Evolutionary conservation across 2,113 vertebrate species (phyloP).

Genomic region (Cephalophus harveyi): DNA sequence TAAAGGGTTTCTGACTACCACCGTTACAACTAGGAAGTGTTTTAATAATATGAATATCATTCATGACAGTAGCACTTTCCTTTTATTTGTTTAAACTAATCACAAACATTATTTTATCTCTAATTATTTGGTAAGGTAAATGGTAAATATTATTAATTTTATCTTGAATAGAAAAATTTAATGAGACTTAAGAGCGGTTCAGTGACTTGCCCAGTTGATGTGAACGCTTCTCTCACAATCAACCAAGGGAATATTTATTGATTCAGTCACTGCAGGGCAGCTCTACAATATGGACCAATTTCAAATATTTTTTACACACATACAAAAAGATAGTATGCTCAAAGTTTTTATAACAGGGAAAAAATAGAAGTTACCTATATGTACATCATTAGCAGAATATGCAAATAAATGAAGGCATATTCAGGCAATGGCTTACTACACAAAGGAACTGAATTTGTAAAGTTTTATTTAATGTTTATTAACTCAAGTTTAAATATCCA

Average conservation of each 20-base stretch:
- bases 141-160: not conserved
- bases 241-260: not conserved
- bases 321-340: not conserved
- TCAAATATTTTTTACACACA: not conserved
- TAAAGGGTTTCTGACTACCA: not conserved
- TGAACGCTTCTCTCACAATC: not conserved
- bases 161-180: conserved; percentile 31
- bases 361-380: conserved; percentile 5
- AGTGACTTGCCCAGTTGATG: not conserved
- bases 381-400: not conserved
- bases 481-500: not conserved
- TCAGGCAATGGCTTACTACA: not conserved
- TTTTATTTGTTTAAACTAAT: conserved; percentile 13
- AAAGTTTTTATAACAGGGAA: not conserved
- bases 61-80: not conserved
- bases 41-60: not conserved
- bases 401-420: not conserved
- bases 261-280: not conserved
- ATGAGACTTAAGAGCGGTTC: not conserved
- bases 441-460: not conserved
- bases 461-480: conserved; percentile 11
- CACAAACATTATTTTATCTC: not conserved
- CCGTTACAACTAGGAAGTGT: not conserved
- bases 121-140: not conserved
- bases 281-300: not conserved